Evolutionary conservation across 2,797 vertebrate genomes (phyloP), one percentile per base, ranked within the genome.

Genomic region (Avahi laniger): DNA sequence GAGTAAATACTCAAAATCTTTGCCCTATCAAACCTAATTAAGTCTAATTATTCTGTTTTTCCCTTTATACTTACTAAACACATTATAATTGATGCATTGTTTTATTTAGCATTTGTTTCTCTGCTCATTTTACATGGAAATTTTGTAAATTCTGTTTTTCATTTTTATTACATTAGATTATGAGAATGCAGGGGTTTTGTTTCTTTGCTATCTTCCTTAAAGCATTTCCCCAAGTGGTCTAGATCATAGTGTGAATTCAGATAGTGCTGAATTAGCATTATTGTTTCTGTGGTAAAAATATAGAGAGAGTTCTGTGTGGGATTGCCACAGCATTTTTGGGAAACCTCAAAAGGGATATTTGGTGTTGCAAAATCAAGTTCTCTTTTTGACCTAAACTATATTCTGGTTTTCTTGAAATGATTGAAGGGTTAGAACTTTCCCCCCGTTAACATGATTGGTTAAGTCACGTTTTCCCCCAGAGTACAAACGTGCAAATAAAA

Each of bases 351-450:
- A 93, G 70, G 94, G 92, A 93, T 86, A 92, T n/a, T 91, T 97
- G 85, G 88, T 92, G 80, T 96, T 97, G 94, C 94, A 97, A 96
- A 97, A 96, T 95, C 94, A 96, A 97, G 92, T 80, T 50, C 69
- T 97, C 87, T 82, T 96, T 95, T 91, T 96, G 90, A 97, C 95
- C 96, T 94, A 96, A 97, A 94, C 73, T 75, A 91, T 95, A 93
- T 85, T 93, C 73, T 97, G 94, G 95, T 96, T 97, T 97, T 93
- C 90, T 94, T 86, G 75, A 98, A 96, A 97, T 97, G 95, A 95
- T 76, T 96, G 85, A 89, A 95, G 48, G 76, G 92, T 95, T 96
- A 96, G 89, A 95, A 96, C 82, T 95, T 95, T 93, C 1, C 43
- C 92, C 24, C 85, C 38, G n/a, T 95, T 93, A 93, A 80, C 88